These are phyloP conservation scores for Colinus virginianus DNA, from an alignment of 2,113 vertebrate genomes.

Conservation along the genomic window DNA sequence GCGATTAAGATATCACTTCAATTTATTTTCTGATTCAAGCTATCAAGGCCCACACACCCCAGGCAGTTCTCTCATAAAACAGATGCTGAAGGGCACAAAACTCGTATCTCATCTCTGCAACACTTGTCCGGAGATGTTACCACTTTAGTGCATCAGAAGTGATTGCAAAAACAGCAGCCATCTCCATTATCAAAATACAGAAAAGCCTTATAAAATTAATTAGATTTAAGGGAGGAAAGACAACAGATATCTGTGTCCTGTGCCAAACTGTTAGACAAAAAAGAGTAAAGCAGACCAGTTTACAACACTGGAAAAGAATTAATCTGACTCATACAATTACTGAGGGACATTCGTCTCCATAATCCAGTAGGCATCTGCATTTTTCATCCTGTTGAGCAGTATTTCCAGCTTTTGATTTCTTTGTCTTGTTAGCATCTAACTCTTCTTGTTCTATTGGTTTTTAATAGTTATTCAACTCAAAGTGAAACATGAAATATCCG, in stretches of 20 bases:
- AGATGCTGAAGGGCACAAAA: constrained; percentile 1
- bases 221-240: neutral
- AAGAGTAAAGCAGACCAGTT: neutral
- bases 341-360: constrained; percentile 25
- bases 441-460: neutral
- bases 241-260: neutral
- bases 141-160: neutral
- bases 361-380: constrained; percentile 23
- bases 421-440: neutral
- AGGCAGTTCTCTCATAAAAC: neutral
- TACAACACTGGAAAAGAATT: constrained; percentile 26
- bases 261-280: neutral
- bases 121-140: neutral
- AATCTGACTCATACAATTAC: constrained; percentile 48
- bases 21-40: neutral
- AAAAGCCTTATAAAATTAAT: neutral
- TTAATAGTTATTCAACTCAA: neutral
- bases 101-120: neutral
- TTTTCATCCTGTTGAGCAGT: constrained; percentile 28
- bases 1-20: neutral
- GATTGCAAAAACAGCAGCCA: neutral
- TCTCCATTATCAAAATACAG: neutral
- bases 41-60: neutral
- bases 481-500: neutral
- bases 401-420: neutral